phyloP scores from a whole-genome alignment of 2,113 vertebrate species.

The Oreochromis niloticus region DNA sequence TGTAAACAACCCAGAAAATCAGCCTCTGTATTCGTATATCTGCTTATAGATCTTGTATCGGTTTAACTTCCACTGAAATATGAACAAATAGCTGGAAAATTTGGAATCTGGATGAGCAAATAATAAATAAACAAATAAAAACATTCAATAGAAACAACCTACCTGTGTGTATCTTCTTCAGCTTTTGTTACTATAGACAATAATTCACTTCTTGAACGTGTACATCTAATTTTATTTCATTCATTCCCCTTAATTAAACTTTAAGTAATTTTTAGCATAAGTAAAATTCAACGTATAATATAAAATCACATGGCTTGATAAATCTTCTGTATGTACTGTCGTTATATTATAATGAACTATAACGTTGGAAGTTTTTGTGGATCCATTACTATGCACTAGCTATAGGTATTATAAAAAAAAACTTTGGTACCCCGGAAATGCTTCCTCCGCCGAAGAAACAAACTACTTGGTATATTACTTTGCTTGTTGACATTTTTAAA shows the following conservation, averaged over 20 bases:
- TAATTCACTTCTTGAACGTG: background rate
- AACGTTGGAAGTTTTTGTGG: background rate
- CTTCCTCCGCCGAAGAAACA: background rate
- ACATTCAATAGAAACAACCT: background rate
- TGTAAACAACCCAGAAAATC: background rate
- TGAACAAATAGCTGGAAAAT: background rate
- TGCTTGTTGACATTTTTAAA: background rate
- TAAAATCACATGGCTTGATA: background rate
- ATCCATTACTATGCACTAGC: background rate
- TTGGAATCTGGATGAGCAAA: background rate
- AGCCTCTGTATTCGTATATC: background rate
- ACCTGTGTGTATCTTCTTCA: background rate
- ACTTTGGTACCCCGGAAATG: conserved; percentile 16
- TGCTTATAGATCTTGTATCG: no score
- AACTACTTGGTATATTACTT: background rate
- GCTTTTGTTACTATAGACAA: background rate
- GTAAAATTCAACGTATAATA: background rate
- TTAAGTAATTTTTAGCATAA: background rate
- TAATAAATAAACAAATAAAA: background rate
- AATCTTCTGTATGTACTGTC: background rate
- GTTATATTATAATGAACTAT: background rate
- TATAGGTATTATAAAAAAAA: background rate
- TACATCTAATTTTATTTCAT: background rate
- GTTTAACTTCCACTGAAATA: no score
- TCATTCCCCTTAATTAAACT: background rate